phyloP scores from a whole-genome alignment of 2,797 vertebrate genomes.

The Danio tinwini region DNA sequence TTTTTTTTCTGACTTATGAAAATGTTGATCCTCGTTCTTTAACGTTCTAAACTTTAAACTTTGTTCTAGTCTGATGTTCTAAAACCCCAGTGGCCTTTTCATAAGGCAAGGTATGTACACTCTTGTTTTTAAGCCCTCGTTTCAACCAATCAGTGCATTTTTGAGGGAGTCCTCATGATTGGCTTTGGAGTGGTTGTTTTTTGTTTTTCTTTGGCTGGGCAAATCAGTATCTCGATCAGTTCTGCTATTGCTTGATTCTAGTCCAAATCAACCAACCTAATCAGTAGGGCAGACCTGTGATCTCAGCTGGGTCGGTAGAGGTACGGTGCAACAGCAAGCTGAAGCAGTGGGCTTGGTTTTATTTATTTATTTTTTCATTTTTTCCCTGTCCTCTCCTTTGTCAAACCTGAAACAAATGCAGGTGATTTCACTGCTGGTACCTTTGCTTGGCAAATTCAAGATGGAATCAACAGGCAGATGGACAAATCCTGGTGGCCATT shows the following conservation, averaged over 20 bases:
- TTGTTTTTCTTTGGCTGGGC: constrained; percentile 18
- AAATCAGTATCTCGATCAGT: constrained; percentile 42
- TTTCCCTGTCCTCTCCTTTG: not conserved
- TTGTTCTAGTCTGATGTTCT: constrained; percentile 81
- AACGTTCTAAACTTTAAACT: constrained; percentile 59
- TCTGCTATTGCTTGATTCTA: constrained; percentile 52
- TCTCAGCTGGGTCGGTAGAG: constrained; percentile 5
- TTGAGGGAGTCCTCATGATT: constrained; percentile 58
- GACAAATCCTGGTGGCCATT: not conserved
- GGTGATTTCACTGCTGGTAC: not conserved
- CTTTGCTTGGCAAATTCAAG: constrained; percentile 3
- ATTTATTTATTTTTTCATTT: not conserved
- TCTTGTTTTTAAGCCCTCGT: constrained; percentile 55
- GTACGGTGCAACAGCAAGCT: not conserved
- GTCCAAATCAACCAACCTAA: constrained; percentile 65
- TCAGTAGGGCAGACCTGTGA: constrained; percentile 51
- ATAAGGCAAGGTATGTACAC: constrained; percentile 77
- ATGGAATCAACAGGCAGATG: not conserved
- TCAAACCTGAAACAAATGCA: constrained; percentile 16
- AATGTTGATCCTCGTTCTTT: not conserved
- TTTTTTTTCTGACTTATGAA: constrained; percentile 34
- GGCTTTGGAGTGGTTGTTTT: constrained; percentile 59
- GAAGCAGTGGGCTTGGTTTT: not conserved
- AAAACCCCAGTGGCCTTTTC: constrained; percentile 68
- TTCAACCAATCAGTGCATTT: constrained; percentile 69